These are phyloP conservation scores for Poeciliopsis gracilis DNA, from an alignment of 2,797 vertebrate species.

Conservation along the genomic window DNA sequence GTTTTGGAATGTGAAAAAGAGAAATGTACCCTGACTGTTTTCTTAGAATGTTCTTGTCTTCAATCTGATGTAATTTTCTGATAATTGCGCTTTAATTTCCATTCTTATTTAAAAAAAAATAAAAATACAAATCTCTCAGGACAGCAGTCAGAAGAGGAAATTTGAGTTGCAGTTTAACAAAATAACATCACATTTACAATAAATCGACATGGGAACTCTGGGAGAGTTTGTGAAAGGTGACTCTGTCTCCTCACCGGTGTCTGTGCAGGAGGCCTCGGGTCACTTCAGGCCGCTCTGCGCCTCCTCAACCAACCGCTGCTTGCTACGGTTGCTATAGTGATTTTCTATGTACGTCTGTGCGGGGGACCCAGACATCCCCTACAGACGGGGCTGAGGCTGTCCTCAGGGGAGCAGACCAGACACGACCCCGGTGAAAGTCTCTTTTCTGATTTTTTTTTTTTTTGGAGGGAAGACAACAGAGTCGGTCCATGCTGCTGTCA, in stretches of 20 bases:
- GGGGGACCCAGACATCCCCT: slow-evolving; percentile 75
- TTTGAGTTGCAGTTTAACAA: slow-evolving; percentile 2
- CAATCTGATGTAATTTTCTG: background rate
- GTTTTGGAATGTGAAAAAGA: background rate
- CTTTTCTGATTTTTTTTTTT: slow-evolving; percentile 56
- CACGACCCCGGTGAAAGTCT: slow-evolving; percentile 79
- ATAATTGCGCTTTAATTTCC: slow-evolving; percentile 60
- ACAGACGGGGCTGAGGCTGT: slow-evolving; percentile 73
- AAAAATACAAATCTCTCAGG: slow-evolving; percentile 2
- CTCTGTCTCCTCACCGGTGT: slow-evolving; percentile 70
- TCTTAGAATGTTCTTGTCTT: background rate
- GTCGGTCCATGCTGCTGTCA: background rate
- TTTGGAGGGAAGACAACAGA: background rate
- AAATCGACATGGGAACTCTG: background rate
- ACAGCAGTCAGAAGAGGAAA: background rate
- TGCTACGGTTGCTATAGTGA: slow-evolving; percentile 76
- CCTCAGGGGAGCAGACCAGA: slow-evolving; percentile 85
- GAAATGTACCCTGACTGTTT: background rate
- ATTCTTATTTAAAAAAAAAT: slow-evolving; percentile 20
- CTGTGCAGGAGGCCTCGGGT: slow-evolving; percentile 66
- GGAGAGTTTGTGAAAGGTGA: background rate
- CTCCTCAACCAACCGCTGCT: slow-evolving; percentile 34
- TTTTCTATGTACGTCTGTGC: slow-evolving; percentile 37
- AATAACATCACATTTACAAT: background rate
- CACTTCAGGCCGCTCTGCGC: slow-evolving; percentile 46